Evolutionary conservation across 2,113 vertebrate genomes (phyloP), one percentile per base, ranked within the genome.

Genomic region (Ramphastos sulfuratus): DNA sequence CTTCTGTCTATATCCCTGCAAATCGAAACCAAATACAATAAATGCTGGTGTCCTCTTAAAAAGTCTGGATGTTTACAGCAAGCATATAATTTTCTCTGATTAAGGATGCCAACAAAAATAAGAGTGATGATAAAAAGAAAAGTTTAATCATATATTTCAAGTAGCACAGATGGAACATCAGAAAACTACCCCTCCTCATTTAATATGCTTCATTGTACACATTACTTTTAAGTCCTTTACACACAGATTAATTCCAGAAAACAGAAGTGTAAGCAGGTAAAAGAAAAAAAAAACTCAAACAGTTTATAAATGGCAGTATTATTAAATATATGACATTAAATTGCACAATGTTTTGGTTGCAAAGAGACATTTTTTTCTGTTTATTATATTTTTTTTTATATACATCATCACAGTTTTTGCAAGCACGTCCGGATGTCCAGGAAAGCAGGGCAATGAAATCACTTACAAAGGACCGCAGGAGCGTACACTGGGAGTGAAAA

Each of bases 51-150:
- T 96, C 85, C 48, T 97, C 94, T 96, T 71, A 89, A 94, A 97
- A 97, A 96, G 87, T 82, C 95, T 95, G 94, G 76, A 95, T 97
- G 96, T 97, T 97, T 97, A 97, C 92, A 94, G 94, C 94, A 97
- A 96, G 96, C 93, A 59, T 97, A 78, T 97, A 98, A 97, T 98
- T 97, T 98, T 96, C 96, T 52, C 52, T 95, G 96, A 97, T 97
- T 97, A 97, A 85, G 94, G 93, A 97, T 2, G 96, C 97, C 97
- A 97, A 97, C 85, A 95, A 97, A 98, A 98, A 97, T 95, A 97
- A 94, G 92, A 95, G 96, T 86, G 96, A 98, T 97, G 96, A 98
- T 97, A 97, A 97, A 98, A 98, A 98, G 96, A 97, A 96, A 97
- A 96, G 88, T 97, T 97, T 97, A 97, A 97, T 97, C 94, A 97